These are phyloP conservation scores for Melanotaenia maccullochi DNA, from an alignment of 2,797 vertebrate species.

Conservation along the genomic window DNA sequence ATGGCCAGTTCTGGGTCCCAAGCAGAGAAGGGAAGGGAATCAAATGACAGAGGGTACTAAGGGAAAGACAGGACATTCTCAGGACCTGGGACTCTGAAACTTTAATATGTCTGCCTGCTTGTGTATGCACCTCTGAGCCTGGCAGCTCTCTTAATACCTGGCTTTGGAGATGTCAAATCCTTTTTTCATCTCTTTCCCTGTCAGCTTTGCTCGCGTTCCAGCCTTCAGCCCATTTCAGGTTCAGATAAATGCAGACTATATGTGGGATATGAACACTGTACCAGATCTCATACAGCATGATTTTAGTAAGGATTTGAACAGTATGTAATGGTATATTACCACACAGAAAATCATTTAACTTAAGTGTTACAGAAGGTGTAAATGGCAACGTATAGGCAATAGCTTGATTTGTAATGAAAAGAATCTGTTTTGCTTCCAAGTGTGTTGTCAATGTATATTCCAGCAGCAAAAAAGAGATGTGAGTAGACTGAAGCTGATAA, in stretches of 20 bases:
- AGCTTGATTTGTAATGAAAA: conserved; percentile 41
- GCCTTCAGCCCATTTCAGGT: conserved; percentile 65
- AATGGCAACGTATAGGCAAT: conserved; percentile 40
- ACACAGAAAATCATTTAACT: conserved; percentile 18
- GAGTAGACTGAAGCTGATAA: conserved; percentile 56
- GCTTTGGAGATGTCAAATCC: conserved; percentile 74
- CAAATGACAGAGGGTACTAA: conserved; percentile 16
- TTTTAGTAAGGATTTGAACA: conserved; percentile 43
- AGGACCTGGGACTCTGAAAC: conserved; percentile 71
- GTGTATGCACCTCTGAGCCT: conserved; percentile 72
- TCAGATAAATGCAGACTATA: conserved; percentile 54
- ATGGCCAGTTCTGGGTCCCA: conserved; percentile 44
- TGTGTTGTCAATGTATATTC: conserved; percentile 59
- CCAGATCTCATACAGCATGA: conserved; percentile 23
- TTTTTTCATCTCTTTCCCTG: conserved; percentile 71
- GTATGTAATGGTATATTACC: conserved; percentile 24
- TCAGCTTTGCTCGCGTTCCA: conserved; percentile 71
- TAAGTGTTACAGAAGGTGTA: conserved; percentile 15
- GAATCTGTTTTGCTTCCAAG: conserved; percentile 24
- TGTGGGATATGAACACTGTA: conserved; percentile 40
- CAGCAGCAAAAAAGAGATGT: conserved; percentile 56
- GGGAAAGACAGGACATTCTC: conserved; percentile 59
- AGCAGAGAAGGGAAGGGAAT: conserved; percentile 11
- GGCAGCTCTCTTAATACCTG: conserved; percentile 77
- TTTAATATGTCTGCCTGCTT: conserved; percentile 76